phyloP scores from a whole-genome alignment of 2,113 vertebrate genomes.

The Prunella fulvescens region DNA sequence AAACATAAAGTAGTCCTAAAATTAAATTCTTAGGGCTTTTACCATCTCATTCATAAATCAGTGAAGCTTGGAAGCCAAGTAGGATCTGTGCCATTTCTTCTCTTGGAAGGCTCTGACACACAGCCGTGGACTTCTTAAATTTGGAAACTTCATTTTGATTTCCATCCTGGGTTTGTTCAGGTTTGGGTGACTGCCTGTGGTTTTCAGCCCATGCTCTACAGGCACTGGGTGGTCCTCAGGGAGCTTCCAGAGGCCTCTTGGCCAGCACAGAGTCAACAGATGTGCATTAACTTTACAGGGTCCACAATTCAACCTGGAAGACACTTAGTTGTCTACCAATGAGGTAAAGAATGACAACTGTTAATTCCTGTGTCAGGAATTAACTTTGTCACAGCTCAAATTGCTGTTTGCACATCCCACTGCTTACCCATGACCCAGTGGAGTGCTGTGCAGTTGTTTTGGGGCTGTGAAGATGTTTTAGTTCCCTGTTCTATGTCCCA shows the following conservation, averaged over 20 bases:
- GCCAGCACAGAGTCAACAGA: background rate
- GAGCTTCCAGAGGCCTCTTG: background rate
- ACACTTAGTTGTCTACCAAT: accelerated
- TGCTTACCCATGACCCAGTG: background rate
- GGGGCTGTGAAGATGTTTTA: background rate
- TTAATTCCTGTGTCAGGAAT: background rate
- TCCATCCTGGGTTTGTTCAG: background rate
- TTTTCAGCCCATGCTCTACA: background rate
- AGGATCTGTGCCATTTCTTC: background rate
- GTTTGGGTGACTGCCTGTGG: background rate
- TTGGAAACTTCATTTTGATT: background rate
- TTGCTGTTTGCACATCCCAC: background rate
- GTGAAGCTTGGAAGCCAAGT: background rate
- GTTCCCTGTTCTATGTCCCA: background rate
- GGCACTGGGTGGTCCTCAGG: background rate
- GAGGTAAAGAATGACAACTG: background rate
- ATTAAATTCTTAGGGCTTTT: background rate
- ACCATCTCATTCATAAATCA: background rate
- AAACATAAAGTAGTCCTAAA: background rate
- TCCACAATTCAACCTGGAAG: background rate
- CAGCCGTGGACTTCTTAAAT: background rate
- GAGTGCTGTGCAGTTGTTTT: accelerated
- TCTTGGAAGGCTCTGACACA: background rate
- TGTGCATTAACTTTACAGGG: background rate
- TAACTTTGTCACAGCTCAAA: background rate